These are phyloP conservation scores for Crocallis elinguaria DNA, from an alignment of 2,888 invertebrate species.

Conservation along the genomic window DNA sequence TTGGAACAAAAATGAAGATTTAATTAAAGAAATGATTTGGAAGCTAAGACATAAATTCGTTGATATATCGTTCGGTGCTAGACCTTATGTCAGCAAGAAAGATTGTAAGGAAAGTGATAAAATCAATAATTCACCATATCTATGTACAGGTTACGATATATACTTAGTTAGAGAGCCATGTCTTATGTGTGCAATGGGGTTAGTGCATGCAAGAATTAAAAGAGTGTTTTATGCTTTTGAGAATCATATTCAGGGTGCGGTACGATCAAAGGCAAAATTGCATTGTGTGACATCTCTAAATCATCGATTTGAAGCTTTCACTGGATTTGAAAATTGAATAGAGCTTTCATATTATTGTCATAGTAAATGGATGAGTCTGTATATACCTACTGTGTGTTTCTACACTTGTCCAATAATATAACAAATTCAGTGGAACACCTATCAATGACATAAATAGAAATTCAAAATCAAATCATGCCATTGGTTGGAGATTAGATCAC, in stretches of 20 bases:
- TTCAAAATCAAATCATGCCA: too few relatives aligned
- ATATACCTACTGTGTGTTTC: too few relatives aligned
- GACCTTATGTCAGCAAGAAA: slow-evolving; percentile 58
- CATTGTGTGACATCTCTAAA: slow-evolving; percentile 93
- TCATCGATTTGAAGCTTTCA: slow-evolving; percentile 96
- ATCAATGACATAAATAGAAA: too few relatives aligned
- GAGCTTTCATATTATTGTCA: too few relatives aligned
- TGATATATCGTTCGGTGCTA: slow-evolving; percentile 77
- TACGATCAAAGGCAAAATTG: slow-evolving; percentile 89
- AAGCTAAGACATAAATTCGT: slow-evolving; percentile 62
- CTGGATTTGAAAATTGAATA: slow-evolving; percentile 68
- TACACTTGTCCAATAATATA: too few relatives aligned
- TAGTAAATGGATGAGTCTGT: too few relatives aligned
- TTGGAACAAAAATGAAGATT: slow-evolving; percentile 67
- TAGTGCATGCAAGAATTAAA: slow-evolving; percentile 94
- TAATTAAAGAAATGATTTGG: slow-evolving; percentile 54
- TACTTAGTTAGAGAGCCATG: slow-evolving; percentile 95
- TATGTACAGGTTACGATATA: slow-evolving; percentile 94
- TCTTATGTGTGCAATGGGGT: slow-evolving; percentile 97
- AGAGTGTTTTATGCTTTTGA: slow-evolving; percentile 90
- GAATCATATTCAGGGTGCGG: slow-evolving; percentile 86
- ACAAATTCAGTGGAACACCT: too few relatives aligned
- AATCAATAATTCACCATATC: slow-evolving; percentile 86
- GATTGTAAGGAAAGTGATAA: slow-evolving; percentile 44
- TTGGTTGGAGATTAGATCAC: too few relatives aligned